These are phyloP conservation scores for Merops nubicus DNA, from an alignment of 2,113 vertebrate genomes.

Conservation along the genomic window DNA sequence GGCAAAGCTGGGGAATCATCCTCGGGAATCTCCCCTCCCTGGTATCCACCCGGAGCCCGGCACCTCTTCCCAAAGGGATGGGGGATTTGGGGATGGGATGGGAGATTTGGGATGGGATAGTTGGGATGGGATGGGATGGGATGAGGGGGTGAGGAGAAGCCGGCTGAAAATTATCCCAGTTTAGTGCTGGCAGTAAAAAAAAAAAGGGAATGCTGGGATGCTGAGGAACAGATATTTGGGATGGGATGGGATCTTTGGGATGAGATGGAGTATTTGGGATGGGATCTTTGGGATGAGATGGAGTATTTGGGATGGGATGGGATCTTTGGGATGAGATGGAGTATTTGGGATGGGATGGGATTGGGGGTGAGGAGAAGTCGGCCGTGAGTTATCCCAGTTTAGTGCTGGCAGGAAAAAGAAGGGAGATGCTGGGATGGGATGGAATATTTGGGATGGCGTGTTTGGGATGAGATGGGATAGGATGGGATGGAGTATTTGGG, in stretches of 20 bases:
- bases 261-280: neutral
- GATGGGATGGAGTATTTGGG: neutral
- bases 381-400: neutral
- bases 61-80: neutral
- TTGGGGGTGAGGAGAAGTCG: neutral
- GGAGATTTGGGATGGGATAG: no score
- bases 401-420: neutral
- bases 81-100: rapidly evolving
- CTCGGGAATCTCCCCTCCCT: neutral
- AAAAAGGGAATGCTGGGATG: neutral
- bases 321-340: neutral
- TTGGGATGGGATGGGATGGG: neutral
- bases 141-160: no score
- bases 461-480: neutral
- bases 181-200: neutral
- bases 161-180: neutral
- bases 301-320: no score
- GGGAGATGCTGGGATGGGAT: no score
- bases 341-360: neutral
- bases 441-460: neutral
- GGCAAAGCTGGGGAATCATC: neutral
- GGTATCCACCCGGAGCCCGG: rapidly evolving
- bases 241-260: neutral
- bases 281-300: neutral
- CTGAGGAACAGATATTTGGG: no score